Evolutionary conservation across 2,888 invertebrate genomes (phyloP).

Genomic region (Emmelina monodactyla): DNA sequence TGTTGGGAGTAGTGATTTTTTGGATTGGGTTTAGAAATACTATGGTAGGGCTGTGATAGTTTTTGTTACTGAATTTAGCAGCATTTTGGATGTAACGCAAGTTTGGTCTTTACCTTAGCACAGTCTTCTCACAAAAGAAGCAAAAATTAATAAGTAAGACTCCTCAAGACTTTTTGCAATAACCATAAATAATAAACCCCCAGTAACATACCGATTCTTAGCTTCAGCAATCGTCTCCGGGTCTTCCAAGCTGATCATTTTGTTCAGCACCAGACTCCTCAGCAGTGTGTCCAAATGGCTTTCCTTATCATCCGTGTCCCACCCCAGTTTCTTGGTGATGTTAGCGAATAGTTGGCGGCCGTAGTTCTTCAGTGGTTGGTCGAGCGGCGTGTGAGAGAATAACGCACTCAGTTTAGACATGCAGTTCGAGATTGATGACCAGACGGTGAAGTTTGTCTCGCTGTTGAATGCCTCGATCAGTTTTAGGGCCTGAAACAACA

Average conservation of each 20-base stretch:
- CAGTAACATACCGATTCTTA: slow-evolving; percentile 60
- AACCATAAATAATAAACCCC: slow-evolving; percentile 19
- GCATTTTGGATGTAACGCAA: no score
- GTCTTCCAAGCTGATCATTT: slow-evolving; percentile 84
- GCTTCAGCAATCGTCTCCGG: slow-evolving; percentile 81
- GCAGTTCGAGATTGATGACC: slow-evolving; percentile 85
- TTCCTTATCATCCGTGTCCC: slow-evolving; percentile 84
- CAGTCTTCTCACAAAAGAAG: no score
- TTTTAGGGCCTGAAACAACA: slow-evolving; percentile 71
- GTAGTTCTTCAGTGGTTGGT: slow-evolving; percentile 76
- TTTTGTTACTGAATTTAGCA: no score
- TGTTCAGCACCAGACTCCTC: slow-evolving; percentile 82
- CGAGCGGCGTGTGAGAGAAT: slow-evolving; percentile 80
- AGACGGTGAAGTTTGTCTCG: slow-evolving; percentile 93
- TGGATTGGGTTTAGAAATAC: no score
- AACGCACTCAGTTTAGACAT: slow-evolving; percentile 79
- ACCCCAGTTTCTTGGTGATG: slow-evolving; percentile 79
- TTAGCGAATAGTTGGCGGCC: slow-evolving; percentile 77
- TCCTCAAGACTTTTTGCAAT: no score
- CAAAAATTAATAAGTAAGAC: no score
- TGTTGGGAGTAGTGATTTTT: no score
- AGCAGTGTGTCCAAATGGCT: slow-evolving; percentile 87
- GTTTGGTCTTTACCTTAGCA: no score
- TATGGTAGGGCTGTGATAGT: no score
- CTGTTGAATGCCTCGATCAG: slow-evolving; percentile 85